Conservation (phyloP, 1,140 invertebrate species). For the Platorchestia sp. region DNA sequence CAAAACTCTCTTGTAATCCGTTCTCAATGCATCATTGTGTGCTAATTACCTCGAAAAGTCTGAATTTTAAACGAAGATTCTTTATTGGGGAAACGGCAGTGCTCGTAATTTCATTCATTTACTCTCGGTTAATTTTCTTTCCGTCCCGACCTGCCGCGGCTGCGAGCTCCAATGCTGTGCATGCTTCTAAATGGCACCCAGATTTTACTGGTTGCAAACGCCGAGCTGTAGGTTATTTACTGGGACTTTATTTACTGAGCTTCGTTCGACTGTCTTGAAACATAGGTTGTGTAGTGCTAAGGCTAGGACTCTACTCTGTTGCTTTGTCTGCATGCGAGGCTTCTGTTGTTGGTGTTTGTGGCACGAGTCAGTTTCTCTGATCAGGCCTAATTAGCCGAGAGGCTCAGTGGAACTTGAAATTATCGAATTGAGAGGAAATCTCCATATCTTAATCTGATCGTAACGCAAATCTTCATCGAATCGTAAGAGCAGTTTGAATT, state of each 20-base stretch:
- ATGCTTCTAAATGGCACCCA: background rate
- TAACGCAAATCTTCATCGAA: too few species aligned
- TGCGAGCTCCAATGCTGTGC: too few species aligned
- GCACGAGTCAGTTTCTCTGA: too few species aligned
- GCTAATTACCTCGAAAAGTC: background rate
- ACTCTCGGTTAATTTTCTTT: background rate
- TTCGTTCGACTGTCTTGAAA: background rate
- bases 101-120: background rate
- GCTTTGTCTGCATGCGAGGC: background rate
- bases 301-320: background rate
- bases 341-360: background rate
- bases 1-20: background rate
- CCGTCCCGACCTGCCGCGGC: too few species aligned
- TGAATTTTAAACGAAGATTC: background rate
- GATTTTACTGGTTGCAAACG: background rate
- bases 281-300: too few species aligned
- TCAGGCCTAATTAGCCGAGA: too few species aligned
- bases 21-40: background rate
- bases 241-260: background rate
- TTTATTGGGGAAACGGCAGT: background rate
- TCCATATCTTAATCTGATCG: too few species aligned
- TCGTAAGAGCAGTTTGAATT: too few species aligned
- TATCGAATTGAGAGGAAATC: too few species aligned
- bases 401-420: too few species aligned
- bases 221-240: background rate